These are phyloP conservation scores for Phainopepla nitens DNA, from an alignment of 2,113 vertebrate species.

Conservation along the genomic window DNA sequence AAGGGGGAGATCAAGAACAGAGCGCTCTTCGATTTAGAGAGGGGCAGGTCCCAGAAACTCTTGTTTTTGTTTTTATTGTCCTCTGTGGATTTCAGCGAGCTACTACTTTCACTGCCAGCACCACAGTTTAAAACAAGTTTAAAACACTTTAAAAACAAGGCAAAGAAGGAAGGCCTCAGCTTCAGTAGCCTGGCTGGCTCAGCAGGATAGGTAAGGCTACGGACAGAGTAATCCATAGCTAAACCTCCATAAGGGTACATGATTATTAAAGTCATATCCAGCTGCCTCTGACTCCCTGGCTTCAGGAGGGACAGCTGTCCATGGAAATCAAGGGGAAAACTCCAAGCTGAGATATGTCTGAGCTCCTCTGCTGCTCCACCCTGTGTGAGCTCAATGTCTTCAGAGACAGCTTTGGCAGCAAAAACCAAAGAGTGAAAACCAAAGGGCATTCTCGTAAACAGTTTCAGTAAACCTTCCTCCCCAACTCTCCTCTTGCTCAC, in stretches of 20 bases:
- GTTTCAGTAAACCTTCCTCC: neutral
- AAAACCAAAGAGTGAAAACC: neutral
- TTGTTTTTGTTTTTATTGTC: neutral
- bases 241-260: neutral
- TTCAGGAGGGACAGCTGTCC: neutral
- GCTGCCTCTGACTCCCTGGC: neutral
- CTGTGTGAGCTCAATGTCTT: neutral
- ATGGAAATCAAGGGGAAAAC: neutral
- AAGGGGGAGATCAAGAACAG: neutral
- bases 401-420: neutral
- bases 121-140: rapidly evolving
- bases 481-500: neutral
- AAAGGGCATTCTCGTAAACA: neutral
- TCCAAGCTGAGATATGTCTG: neutral
- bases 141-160: neutral
- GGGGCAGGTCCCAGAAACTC: neutral
- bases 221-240: neutral
- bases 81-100: neutral
- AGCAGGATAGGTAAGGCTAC: neutral
- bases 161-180: neutral
- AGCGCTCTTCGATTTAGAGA: neutral
- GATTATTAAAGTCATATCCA: neutral
- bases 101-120: neutral
- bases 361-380: neutral
- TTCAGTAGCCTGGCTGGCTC: neutral